phyloP scores from a whole-genome alignment of 2,797 vertebrate genomes.

The Helicolenus hilgendorfi region DNA sequence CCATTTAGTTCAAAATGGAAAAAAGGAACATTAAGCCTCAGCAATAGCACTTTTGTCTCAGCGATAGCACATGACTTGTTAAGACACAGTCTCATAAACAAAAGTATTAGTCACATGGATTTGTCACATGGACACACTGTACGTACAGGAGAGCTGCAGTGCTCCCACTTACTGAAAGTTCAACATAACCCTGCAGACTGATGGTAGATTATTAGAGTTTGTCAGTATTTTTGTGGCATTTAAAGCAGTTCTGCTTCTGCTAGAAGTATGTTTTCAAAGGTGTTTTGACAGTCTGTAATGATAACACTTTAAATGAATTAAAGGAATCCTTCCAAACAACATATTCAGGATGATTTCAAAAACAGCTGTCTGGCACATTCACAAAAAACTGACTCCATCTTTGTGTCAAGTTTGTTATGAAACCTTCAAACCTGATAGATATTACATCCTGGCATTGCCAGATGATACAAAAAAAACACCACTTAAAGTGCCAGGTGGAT shows the following conservation, averaged over 20 bases:
- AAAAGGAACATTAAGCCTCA: constrained; percentile 27
- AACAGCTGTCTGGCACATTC: background rate
- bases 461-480: background rate
- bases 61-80: constrained; percentile 13
- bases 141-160: background rate
- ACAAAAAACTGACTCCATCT: background rate
- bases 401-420: background rate
- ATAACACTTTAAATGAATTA: background rate
- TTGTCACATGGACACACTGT: background rate
- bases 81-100: background rate
- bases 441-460: background rate
- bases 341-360: background rate
- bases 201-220: background rate
- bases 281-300: background rate
- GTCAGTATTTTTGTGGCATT: background rate
- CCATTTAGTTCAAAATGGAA: constrained; percentile 30
- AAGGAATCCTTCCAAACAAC: background rate
- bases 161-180: background rate
- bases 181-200: background rate
- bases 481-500: background rate
- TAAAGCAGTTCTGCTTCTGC: background rate
- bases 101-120: background rate
- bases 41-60: constrained; percentile 14
- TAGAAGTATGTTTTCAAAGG: background rate
- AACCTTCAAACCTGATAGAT: background rate